Evolutionary conservation across 2,888 invertebrate genomes (phyloP).

Genomic region (Danaus chrysippus): DNA sequence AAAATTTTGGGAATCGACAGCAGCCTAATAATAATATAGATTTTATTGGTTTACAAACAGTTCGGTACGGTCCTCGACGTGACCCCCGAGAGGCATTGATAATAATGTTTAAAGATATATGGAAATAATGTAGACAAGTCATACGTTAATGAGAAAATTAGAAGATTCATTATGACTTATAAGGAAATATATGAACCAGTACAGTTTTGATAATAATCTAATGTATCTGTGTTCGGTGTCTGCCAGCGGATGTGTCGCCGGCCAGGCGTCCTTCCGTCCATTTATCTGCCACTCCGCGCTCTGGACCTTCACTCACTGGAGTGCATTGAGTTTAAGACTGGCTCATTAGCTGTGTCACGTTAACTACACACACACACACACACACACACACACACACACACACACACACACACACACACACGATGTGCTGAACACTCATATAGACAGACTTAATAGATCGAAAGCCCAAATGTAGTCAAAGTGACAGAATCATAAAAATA

Average conservation of each 20-base stretch:
- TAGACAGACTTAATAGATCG: neutral
- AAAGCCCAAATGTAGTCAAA: neutral
- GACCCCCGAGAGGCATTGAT: conserved; percentile 8
- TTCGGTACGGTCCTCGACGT: conserved; percentile 20
- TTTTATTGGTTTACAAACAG: conserved; percentile 30
- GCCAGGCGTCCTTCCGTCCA: conserved; percentile 48
- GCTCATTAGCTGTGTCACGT: conserved; percentile 8
- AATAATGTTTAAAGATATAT: too few species aligned
- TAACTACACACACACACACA: conserved; percentile 8
- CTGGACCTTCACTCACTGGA: conserved; percentile 11
- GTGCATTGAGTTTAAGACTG: conserved; percentile 9
- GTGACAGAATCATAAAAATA: neutral
- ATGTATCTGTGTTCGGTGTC: conserved; percentile 1
- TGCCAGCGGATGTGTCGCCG: conserved; percentile 34
- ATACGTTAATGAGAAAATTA: too few species aligned
- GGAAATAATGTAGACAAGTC: too few species aligned
- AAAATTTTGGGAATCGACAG: conserved; percentile 18
- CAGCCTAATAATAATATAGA: conserved; percentile 30
- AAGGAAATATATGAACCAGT: neutral
- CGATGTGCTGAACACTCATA: too few species aligned
- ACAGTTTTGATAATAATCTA: neutral
- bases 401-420: too few species aligned
- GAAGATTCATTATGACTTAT: neutral
- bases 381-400: too few species aligned
- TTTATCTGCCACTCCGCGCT: conserved; percentile 42